A percentile compares a stretch with the other conserved stretches of the same genome.
Conservation (phyloP, 2,888 invertebrate species). For the Catonia carolina region DNA sequence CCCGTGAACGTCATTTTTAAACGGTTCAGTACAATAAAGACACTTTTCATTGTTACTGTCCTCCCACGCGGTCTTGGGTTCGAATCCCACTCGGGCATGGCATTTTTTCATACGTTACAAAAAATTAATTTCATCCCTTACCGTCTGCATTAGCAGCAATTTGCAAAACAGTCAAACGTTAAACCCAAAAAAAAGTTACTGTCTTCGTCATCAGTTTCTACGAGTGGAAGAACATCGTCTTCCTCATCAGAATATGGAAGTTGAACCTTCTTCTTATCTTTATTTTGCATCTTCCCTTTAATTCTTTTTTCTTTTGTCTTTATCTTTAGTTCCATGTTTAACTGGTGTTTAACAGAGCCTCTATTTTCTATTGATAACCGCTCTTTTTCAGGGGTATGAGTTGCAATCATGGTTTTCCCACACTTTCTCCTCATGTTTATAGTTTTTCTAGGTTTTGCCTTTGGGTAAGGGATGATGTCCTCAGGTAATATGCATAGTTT, state of each 20-base stretch:
- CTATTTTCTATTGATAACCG: neutral
- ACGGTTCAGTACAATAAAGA: neutral
- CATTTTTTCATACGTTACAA: too few relatives aligned
- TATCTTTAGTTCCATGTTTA: neutral
- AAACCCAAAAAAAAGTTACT: too few relatives aligned
- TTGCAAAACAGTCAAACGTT: too few relatives aligned
- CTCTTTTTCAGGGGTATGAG: neutral
- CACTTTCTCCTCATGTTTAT: neutral
- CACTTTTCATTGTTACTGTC: neutral
- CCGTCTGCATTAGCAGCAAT: too few relatives aligned
- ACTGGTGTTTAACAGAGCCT: neutral
- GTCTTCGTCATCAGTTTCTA: too few relatives aligned
- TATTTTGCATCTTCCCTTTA: neutral
- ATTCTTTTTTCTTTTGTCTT: neutral
- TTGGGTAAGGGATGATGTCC: neutral
- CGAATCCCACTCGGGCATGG: too few relatives aligned
- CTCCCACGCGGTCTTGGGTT: too few relatives aligned
- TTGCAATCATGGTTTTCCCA: neutral
- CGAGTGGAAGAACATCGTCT: neutral
- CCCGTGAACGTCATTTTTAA: neutral
- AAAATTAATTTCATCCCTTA: too few relatives aligned
- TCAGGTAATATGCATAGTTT: neutral
- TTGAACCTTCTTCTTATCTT: neutral
- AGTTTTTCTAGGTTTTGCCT: neutral
- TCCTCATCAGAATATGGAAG: neutral